These are phyloP conservation scores for Lepidurus arcticus DNA, from an alignment of 1,140 invertebrate species.

Conservation along the genomic window DNA sequence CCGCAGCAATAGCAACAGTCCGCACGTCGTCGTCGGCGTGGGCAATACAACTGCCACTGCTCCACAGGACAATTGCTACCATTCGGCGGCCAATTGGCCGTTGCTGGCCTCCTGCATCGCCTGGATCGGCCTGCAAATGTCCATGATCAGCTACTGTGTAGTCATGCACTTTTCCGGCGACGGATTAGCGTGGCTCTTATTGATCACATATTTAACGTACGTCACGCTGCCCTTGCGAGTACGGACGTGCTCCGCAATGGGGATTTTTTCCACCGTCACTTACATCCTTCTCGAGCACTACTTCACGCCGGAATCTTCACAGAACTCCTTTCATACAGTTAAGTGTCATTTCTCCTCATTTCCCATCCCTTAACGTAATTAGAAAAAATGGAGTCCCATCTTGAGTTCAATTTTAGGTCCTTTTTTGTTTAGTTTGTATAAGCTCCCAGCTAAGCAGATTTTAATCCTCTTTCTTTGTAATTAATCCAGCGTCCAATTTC, in stretches of 20 bases:
- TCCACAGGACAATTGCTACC: slow-evolving; percentile 7
- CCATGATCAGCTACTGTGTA: slow-evolving; percentile 54
- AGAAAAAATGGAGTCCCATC: neutral
- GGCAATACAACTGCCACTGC: slow-evolving; percentile 1
- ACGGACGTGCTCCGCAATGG: slow-evolving; percentile 52
- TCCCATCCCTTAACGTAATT: neutral
- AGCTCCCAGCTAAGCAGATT: neutral
- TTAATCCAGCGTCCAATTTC: too few species aligned
- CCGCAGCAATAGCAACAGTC: neutral
- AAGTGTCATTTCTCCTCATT: neutral
- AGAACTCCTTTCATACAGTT: neutral
- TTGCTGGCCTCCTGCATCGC: slow-evolving; percentile 53
- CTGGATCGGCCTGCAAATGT: slow-evolving; percentile 56
- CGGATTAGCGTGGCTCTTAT: slow-evolving; percentile 64
- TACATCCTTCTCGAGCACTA: neutral
- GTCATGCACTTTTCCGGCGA: slow-evolving; percentile 47
- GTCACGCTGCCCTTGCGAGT: slow-evolving; percentile 70
- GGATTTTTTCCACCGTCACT: slow-evolving; percentile 55
- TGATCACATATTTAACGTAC: slow-evolving; percentile 79
- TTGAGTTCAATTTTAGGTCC: neutral
- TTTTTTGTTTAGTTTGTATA: neutral
- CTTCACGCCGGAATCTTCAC: neutral
- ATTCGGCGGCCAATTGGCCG: slow-evolving; percentile 45
- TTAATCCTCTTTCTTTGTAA: neutral
- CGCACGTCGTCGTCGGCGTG: slow-evolving; percentile 6